Conservation (phyloP, 2,113 vertebrate genomes). For the Pao palembangensis region DNA sequence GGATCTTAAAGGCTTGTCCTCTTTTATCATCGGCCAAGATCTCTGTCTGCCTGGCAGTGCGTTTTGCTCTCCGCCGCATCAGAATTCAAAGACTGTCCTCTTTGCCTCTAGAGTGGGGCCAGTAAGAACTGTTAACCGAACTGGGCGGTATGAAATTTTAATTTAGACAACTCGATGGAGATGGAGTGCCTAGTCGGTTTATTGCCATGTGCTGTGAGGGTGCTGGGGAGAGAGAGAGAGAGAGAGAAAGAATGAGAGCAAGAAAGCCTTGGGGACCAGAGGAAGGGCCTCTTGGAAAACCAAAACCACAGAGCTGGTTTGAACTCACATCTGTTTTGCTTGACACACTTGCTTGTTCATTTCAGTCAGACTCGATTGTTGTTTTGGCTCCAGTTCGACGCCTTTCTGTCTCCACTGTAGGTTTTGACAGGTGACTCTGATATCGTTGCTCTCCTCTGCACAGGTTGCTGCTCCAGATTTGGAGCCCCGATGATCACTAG, state of each 20-base stretch:
- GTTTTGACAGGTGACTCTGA: conserved; percentile 41
- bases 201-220: conserved; percentile 44
- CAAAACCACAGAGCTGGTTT: conserved; percentile 61
- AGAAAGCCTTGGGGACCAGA: conserved; percentile 53
- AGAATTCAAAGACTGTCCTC: conserved; percentile 44
- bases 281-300: conserved; percentile 60
- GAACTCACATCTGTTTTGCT: conserved; percentile 61
- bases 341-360: conserved; percentile 50
- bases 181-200: conserved; percentile 49
- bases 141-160: conserved; percentile 68
- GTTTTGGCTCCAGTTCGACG: conserved; percentile 22
- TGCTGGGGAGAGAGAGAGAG: conserved; percentile 7
- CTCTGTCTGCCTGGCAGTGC: conserved; percentile 41
- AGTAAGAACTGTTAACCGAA: conserved; percentile 56
- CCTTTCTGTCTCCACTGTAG: conserved; percentile 10
- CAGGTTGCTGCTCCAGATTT: conserved; percentile 60
- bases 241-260: conserved; percentile 21
- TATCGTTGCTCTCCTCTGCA: conserved; percentile 29
- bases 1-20: conserved; percentile 43
- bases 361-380: conserved; percentile 4
- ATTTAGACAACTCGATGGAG: conserved; percentile 59
- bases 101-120: conserved; percentile 48
- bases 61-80: conserved; percentile 23
- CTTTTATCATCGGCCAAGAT: conserved; percentile 48
- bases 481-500: conserved; percentile 71